Evolutionary conservation across 1,140 invertebrate species (phyloP).

Genomic region (Eupristina koningsbergeri): DNA sequence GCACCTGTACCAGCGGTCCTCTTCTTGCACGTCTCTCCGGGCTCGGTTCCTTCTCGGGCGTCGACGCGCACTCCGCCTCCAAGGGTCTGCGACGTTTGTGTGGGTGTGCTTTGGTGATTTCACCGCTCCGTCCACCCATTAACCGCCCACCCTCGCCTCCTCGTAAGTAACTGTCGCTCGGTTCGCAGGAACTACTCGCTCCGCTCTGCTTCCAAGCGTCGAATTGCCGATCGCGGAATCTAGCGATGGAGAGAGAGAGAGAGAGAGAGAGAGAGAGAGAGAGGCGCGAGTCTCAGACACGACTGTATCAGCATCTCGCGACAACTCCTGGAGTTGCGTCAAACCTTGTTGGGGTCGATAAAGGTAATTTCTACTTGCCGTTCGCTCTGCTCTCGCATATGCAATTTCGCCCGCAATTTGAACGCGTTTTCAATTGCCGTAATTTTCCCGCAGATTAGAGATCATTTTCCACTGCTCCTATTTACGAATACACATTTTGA

Average conservation of each 20-base stretch:
- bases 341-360: not conserved
- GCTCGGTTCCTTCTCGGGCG: no score
- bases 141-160: not conserved
- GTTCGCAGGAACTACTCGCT: not conserved
- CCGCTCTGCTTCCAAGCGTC: not conserved
- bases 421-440: no score
- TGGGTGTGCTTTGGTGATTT: no score
- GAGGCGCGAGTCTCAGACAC: not conserved
- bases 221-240: not conserved
- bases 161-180: not conserved
- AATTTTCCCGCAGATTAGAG: no score
- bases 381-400: no score
- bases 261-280: not conserved
- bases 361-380: not conserved
- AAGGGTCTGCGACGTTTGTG: no score
- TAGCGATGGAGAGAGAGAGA: not conserved
- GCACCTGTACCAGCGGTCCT: not conserved
- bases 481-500: no score
- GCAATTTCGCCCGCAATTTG: no score
- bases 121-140: no score
- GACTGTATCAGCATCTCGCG: conserved; percentile 1
- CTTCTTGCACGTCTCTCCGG: no score
- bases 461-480: no score
- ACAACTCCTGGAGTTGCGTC: not conserved
- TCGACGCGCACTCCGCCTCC: no score